phyloP scores from a whole-genome alignment of 2,113 vertebrate genomes.

The Lichenostomus cassidix region DNA sequence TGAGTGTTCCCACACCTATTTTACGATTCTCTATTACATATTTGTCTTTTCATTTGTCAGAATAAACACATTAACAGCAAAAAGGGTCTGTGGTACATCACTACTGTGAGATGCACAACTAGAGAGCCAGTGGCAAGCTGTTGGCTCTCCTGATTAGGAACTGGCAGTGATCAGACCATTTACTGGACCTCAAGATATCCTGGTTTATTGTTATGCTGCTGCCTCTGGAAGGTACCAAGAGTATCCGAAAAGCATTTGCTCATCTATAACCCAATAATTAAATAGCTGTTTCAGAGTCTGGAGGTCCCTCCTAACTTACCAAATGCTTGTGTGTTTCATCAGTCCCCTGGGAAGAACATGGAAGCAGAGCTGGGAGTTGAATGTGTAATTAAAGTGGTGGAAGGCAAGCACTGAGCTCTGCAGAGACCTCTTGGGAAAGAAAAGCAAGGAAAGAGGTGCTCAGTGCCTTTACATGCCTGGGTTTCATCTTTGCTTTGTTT shows the following conservation, averaged over 20 bases:
- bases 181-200: background rate
- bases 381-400: background rate
- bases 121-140: background rate
- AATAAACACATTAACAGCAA: background rate
- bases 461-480: background rate
- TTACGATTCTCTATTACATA: background rate
- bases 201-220: background rate
- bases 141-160: background rate
- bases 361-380: background rate
- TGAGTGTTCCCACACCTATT: background rate
- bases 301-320: background rate
- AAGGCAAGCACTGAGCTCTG: background rate
- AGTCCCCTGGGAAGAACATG: background rate
- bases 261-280: background rate
- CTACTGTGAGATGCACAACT: background rate
- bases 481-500: background rate
- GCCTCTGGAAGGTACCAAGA: background rate
- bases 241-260: background rate
- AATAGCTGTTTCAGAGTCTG: background rate
- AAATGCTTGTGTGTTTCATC: background rate
- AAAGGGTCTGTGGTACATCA: background rate
- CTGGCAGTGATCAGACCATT: background rate
- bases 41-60: background rate
- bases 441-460: background rate
- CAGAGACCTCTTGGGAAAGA: background rate